These are phyloP conservation scores for Pelecanus crispus DNA, from an alignment of 2,113 vertebrate species.

Conservation along the genomic window DNA sequence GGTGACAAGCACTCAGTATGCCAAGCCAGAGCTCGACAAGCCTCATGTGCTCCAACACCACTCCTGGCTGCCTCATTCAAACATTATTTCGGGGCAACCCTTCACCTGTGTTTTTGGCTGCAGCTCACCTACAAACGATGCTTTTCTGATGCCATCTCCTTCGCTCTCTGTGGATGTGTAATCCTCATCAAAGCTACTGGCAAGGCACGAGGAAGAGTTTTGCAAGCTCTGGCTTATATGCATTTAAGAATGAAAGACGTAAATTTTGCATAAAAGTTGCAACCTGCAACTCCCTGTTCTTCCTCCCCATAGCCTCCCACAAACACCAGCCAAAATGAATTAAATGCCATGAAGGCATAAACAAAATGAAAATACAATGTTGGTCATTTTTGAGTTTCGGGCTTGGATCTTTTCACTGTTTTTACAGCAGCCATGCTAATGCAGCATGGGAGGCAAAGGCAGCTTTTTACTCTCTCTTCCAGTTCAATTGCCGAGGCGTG, in stretches of 20 bases:
- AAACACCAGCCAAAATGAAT: not conserved
- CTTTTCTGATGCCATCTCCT: not conserved
- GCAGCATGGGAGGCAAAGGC: not conserved
- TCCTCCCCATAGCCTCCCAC: not conserved
- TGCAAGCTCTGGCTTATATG: not conserved
- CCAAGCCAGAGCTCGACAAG: not conserved
- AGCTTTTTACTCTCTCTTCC: not conserved
- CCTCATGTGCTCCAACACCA: not conserved
- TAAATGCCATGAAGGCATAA: not conserved
- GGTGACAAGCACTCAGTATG: not conserved
- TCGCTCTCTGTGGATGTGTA: not conserved
- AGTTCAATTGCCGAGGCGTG: not conserved
- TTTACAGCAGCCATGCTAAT: not conserved
- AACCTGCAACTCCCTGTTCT: not conserved
- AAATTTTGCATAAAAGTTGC: not conserved
- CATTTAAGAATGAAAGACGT: not conserved
- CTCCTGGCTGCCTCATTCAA: not conserved
- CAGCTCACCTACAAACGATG: not conserved
- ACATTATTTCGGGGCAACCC: not conserved
- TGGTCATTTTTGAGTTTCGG: not conserved
- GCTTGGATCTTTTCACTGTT: accelerated
- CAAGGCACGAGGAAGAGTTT: not conserved
- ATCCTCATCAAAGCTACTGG: not conserved
- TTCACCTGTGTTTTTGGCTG: not conserved
- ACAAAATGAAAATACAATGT: not conserved